These are phyloP conservation scores for Cotesia congregata DNA, from an alignment of 2,888 invertebrate genomes.

Conservation along the genomic window DNA sequence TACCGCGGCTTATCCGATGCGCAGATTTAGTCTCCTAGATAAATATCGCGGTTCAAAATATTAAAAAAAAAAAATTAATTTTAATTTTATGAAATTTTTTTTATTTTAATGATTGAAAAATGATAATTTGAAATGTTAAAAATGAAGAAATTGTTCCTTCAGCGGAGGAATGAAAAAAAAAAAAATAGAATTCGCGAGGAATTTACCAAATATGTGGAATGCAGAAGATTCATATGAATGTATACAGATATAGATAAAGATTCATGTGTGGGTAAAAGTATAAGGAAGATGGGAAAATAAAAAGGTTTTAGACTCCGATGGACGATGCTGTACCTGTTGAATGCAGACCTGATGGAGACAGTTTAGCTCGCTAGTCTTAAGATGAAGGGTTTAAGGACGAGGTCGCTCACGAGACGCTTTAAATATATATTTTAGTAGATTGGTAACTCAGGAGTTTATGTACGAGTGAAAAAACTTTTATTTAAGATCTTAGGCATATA, in stretches of 20 bases:
- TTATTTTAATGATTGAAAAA: too few relatives aligned
- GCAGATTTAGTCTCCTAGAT: background rate
- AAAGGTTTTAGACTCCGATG: conserved; percentile 37
- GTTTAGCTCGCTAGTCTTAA: conserved; percentile 26
- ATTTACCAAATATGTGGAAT: background rate
- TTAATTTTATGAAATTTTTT: too few relatives aligned
- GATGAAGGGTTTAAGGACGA: conserved; percentile 11
- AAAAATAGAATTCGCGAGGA: too few relatives aligned
- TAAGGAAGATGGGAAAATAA: conserved; percentile 4
- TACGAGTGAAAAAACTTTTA: too few relatives aligned
- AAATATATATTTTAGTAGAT: too few relatives aligned
- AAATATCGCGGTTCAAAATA: background rate
- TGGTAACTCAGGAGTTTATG: too few relatives aligned
- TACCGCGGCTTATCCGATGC: background rate
- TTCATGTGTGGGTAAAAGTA: background rate
- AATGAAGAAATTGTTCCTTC: too few relatives aligned
- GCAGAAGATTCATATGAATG: background rate
- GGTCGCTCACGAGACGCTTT: background rate
- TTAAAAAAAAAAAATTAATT: too few relatives aligned
- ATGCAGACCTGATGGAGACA: conserved; percentile 25
- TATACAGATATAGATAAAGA: background rate
- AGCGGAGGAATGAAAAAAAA: too few relatives aligned
- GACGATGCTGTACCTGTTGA: conserved; percentile 40
- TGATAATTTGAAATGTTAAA: too few relatives aligned
- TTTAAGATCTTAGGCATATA: too few relatives aligned